These are phyloP conservation scores for Hedychridium roseum DNA, from an alignment of 2,888 invertebrate species.

Conservation along the genomic window DNA sequence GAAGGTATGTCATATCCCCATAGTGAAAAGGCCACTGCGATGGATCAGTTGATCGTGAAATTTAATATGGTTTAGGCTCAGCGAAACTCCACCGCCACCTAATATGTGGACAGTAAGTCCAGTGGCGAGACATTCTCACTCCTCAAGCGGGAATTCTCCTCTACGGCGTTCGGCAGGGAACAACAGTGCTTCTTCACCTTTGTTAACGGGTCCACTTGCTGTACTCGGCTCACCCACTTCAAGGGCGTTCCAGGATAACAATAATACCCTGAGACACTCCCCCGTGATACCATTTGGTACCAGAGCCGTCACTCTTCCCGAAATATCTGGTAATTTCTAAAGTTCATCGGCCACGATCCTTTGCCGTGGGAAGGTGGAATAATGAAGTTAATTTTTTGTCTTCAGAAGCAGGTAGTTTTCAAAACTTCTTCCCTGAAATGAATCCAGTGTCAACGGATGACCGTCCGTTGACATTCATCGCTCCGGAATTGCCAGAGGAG, in stretches of 20 bases:
- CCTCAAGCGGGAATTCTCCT: slow-evolving; percentile 71
- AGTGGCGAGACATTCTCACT: slow-evolving; percentile 66
- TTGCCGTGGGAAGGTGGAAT: neutral
- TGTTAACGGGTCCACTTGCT: slow-evolving; percentile 70
- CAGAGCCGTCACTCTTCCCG: slow-evolving; percentile 75
- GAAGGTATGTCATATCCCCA: slow-evolving; percentile 63
- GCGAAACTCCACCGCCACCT: slow-evolving; percentile 79
- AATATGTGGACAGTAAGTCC: slow-evolving; percentile 87
- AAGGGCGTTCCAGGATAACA: slow-evolving; percentile 70
- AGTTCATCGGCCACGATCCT: neutral
- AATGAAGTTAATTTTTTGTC: slow-evolving; percentile 38
- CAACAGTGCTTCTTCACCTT: slow-evolving; percentile 66
- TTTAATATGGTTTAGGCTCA: slow-evolving; percentile 51
- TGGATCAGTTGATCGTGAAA: slow-evolving; percentile 1
- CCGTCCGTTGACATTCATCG: slow-evolving; percentile 77
- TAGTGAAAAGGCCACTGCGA: neutral
- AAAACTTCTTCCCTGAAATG: slow-evolving; percentile 64
- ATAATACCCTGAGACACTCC: slow-evolving; percentile 67
- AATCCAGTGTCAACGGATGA: slow-evolving; percentile 53
- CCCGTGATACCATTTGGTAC: slow-evolving; percentile 73
- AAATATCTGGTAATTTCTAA: slow-evolving; percentile 62
- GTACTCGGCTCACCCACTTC: slow-evolving; percentile 76
- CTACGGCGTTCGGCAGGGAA: slow-evolving; percentile 69
- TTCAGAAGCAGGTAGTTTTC: slow-evolving; percentile 66
- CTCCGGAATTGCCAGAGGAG: slow-evolving; percentile 94